Evolutionary conservation across 2,797 vertebrate genomes (phyloP), one percentile per base, ranked within the genome.

Genomic region (Vultur gryphus): DNA sequence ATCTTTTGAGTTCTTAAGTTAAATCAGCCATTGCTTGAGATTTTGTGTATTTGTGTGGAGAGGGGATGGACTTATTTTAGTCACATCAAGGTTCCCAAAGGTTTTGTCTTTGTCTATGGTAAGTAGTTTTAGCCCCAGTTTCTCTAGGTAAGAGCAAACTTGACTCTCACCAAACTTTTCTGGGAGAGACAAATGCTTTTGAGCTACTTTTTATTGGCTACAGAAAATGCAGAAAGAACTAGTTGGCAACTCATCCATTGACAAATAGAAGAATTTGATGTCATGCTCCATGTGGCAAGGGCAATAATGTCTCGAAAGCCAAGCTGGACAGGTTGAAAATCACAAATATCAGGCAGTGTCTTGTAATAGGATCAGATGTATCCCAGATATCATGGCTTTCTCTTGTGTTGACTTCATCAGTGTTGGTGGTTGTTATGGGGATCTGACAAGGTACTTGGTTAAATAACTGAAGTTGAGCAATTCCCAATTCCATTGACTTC

Each of bases 311-410:
- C n/a, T 83, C 16, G 3, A 79, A 71, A 89, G 26, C 25, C 33
- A 61, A 76, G 23, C 25, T 69, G n/a, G 20, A 65, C 9, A 49
- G 6, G 12, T 14, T 62, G 35, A 79, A 87, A 83, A 61, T 89
- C 54, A 71, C 33, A 79, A 65, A 59, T 48, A 57, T 8, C 9
- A 52, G 14, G 9, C 7, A 33, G 13, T 13, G 8, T 72, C 29
- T 73, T 82, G 29, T 57, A n/a, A 57, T 16, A 10, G 23, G 9
- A 46, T 11, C 16, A 69, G 79, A 62, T 33, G 18, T 43, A 23
- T 71, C 43, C 4, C 25, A 61, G 43, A 9, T 81, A 67, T 24
- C n/a, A 31, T 0, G 0, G 4, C 33, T 61, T 52, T 59, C n/a
- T 62, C 10, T 48, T 11, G 20, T n/a, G 48, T 13, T 93, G 49